phyloP scores from a whole-genome alignment of 2,113 vertebrate species.

The Amphiprion percula region DNA sequence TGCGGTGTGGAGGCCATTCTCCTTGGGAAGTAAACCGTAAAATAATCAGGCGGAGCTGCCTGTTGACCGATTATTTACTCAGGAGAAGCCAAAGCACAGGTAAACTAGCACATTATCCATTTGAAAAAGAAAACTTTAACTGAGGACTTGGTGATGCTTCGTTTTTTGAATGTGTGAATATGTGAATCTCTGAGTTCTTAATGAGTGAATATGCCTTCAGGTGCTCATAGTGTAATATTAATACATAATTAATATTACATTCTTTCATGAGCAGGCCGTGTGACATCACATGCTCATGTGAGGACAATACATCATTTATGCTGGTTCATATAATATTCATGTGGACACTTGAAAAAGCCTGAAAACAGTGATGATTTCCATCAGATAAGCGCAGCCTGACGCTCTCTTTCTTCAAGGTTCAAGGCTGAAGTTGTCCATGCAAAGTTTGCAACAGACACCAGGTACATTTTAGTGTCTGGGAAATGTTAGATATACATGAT shows the following conservation, averaged over 20 bases:
- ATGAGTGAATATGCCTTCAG: conserved; percentile 9
- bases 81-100: conserved; percentile 22
- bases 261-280: background rate
- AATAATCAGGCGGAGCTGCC: conserved; percentile 37
- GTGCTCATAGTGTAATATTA: background rate
- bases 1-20: conserved; percentile 50
- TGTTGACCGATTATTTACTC: conserved; percentile 61
- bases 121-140: conserved; percentile 2
- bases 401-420: background rate
- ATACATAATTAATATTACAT: background rate
- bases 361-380: conserved; percentile 8
- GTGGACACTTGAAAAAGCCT: background rate
- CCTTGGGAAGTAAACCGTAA: conserved; percentile 58
- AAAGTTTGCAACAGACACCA: conserved; percentile 27
- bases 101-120: conserved; percentile 6
- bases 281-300: background rate
- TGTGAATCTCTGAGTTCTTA: conserved; percentile 15
- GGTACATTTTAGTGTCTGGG: conserved; percentile 38
- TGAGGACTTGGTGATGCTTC: background rate
- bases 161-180: conserved; percentile 14
- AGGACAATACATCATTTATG: background rate
- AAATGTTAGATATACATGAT: conserved; percentile 34
- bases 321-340: background rate
- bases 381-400: conserved; percentile 5
- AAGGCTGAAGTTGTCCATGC: conserved; percentile 26